Evolutionary conservation across 2,888 invertebrate species (phyloP), one percentile per base, ranked within the genome.

Genomic region (Epirrhoe tristata): DNA sequence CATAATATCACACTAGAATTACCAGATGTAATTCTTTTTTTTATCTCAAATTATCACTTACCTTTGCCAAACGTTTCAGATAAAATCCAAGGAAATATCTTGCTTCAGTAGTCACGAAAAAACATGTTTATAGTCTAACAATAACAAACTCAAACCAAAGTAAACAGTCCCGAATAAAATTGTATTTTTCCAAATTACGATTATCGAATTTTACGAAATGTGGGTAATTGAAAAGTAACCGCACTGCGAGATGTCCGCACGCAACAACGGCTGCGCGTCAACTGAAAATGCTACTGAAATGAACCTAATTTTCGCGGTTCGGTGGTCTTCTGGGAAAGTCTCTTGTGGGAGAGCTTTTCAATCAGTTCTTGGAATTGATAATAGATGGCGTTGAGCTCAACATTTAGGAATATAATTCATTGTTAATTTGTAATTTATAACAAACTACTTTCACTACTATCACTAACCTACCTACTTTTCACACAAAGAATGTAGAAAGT

Each of bases 281-380:
- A 90, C 89, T 90, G 86, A 81, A 82, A 80, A 77, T 81, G 81
- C 81, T 79, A 76, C 81, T 79, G 82, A 87, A 82, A 83, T 81
- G 86, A 86, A 88, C 86, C 89, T 86, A 85, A 87, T 89, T 88
- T 86, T 80, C 80, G 78, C 74, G 81, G 80, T 77, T 81, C 80
- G 79, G 77, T 76, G 78, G 77, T 81, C 75, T 80, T 79, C 77
- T 77, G 75, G 76, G 76, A 81, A 79, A 76, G 72, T 76, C 74
- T 80, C 79, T 79, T 77, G 78, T 74, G 80, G 76, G 76, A 75
- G 78, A 76, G 76, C 79, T 79, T 77, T 77, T 73, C 65, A 75
- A 61, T 62, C 70, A 67, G 76, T 83, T 81, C 74, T 5, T 31
- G 5, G 16, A 24, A 3, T n/a, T 8, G 64, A 58, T 67, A 69